These are phyloP conservation scores for Corythornis vintsioides DNA, from an alignment of 2,113 vertebrate species.

Conservation along the genomic window DNA sequence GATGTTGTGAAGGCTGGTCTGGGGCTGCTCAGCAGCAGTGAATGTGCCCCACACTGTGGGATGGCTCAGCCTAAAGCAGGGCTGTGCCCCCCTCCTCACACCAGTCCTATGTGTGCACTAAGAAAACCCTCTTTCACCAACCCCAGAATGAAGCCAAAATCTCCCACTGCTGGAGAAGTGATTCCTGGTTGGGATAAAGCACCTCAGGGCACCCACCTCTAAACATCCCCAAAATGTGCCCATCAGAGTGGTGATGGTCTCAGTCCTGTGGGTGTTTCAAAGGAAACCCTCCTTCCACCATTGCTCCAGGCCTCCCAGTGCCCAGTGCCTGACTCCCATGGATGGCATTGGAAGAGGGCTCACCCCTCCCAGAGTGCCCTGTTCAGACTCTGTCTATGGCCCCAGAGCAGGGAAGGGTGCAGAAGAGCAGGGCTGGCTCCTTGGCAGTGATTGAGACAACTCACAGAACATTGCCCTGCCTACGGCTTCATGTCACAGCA, in stretches of 20 bases:
- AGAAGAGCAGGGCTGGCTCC: background rate
- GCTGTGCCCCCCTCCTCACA: background rate
- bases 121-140: background rate
- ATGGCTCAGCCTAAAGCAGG: background rate
- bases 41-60: background rate
- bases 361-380: background rate
- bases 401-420: background rate
- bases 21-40: background rate
- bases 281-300: background rate
- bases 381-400: rapidly evolving
- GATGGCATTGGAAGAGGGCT: background rate
- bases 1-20: rapidly evolving
- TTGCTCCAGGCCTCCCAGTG: rapidly evolving
- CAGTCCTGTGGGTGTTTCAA: background rate
- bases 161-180: rapidly evolving
- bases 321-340: rapidly evolving
- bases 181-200: background rate
- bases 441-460: rapidly evolving
- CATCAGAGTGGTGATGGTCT: rapidly evolving
- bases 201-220: background rate
- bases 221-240: background rate
- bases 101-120: background rate
- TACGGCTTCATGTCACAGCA: background rate
- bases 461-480: background rate
- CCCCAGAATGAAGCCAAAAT: background rate